phyloP scores from a whole-genome alignment of 2,888 invertebrate species.

The Dicranocentrus wangi region DNA sequence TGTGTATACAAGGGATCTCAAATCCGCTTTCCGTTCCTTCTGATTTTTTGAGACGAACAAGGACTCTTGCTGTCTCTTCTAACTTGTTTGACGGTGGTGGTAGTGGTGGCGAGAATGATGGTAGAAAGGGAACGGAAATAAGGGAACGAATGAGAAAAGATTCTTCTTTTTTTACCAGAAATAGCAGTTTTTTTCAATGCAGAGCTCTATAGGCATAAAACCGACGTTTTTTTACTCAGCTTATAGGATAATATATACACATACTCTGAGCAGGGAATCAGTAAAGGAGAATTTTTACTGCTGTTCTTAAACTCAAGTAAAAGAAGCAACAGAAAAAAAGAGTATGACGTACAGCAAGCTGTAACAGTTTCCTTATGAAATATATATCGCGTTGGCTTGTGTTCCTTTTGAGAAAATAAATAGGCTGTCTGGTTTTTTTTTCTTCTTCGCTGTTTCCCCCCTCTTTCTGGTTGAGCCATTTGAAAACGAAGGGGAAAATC shows the following conservation, averaged over 20 bases:
- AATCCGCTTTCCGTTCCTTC: conserved; percentile 39
- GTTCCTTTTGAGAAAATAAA: conserved; percentile 64
- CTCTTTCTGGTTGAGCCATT: neutral
- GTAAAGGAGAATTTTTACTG: conserved; percentile 45
- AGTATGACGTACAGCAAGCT: conserved; percentile 32
- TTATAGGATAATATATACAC: neutral
- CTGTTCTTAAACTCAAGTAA: neutral
- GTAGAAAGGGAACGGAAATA: conserved; percentile 55
- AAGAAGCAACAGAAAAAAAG: conserved; percentile 44
- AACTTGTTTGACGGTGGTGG: neutral
- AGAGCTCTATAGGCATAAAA: too few relatives aligned
- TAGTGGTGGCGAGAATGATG: conserved; percentile 22
- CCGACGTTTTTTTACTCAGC: neutral
- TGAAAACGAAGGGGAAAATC: neutral
- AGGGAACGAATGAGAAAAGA: conserved; percentile 42
- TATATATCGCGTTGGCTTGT: conserved; percentile 50
- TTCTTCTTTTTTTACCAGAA: conserved; percentile 50
- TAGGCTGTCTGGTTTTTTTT: conserved; percentile 55
- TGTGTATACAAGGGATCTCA: conserved; percentile 25
- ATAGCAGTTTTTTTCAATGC: conserved; percentile 41
- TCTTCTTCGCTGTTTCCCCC: conserved; percentile 27
- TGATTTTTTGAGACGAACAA: conserved; percentile 15
- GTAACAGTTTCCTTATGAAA: conserved; percentile 62
- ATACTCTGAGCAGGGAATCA: neutral
- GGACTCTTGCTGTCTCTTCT: conserved; percentile 3